Evolutionary conservation across 2,888 invertebrate genomes (phyloP), one percentile per base, ranked within the genome.

Genomic region (Sinotaia quadrata): DNA sequence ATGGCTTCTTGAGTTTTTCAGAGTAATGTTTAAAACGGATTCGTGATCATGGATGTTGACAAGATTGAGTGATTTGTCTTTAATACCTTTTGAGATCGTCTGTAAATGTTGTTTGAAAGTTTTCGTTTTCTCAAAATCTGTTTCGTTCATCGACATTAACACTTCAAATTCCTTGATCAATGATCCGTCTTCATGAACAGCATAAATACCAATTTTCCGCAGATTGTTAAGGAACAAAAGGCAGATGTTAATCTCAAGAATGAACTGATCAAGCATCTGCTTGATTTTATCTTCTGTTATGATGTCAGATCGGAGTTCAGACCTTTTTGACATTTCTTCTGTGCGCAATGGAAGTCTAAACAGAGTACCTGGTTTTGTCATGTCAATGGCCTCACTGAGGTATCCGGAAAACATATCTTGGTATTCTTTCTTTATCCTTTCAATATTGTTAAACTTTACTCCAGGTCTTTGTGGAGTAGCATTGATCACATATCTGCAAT

Each of bases 151-250:
- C 7, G 66, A 49, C 36, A 67, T 44, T 58, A 68, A n/a, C 18
- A 76, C 76, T 21, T 15, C 29, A 54, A 68, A 75, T 21, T 73
- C 72, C 10, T 47, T 51, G 10, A 4, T n/a, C 1, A 76, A 10
- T 15, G 33, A 10, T 15, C 74, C 76, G 18, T 69, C 44, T 18
- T 47, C 41, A 18, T 65, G 54, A 29, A 79, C 71, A 49, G 73
- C 27, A 15, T 70, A 71, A 18, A 81, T 18, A 3, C 27, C 54
- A 8, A 54, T 29, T 8, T 72, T 69, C 37, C 68, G 71, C 2
- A 86, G 75, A 63, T 78, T 78, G 63, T 84, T 83, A 3, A 85
- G 72, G 74, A 86, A 86, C n/a, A 86, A 68, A n/a, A 86, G 62
- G 37, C 77, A 54, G 18, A 3, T 54, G 27, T 10, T 18, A 24